Evolutionary conservation across 1,140 invertebrate species (phyloP).

Genomic region (Achroia grisella): DNA sequence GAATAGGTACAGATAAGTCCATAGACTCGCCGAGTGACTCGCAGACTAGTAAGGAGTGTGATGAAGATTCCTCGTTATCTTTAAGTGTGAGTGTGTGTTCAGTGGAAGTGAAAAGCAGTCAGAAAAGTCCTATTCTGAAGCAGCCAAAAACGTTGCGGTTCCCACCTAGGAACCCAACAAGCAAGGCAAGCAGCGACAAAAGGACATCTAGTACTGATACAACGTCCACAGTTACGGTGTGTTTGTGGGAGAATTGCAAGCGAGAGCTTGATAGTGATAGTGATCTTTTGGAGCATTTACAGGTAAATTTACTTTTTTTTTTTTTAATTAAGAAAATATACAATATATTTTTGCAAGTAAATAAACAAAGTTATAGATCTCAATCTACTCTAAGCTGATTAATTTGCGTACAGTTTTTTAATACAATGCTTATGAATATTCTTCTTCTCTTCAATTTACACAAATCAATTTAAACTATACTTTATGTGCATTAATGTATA

Average conservation of each 20-base stretch:
- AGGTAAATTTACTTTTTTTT: conserved; percentile 76
- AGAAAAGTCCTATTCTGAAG: conserved; percentile 81
- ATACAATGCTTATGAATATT: too few relatives aligned
- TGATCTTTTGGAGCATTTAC: conserved; percentile 91
- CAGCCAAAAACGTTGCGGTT: conserved; percentile 86
- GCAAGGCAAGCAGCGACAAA: conserved; percentile 37
- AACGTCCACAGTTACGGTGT: conserved; percentile 68
- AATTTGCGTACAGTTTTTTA: too few relatives aligned
- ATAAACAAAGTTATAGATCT: too few relatives aligned
- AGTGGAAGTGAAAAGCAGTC: conserved; percentile 43
- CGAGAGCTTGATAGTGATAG: conserved; percentile 83
- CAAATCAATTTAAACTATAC: too few relatives aligned
- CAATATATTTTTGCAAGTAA: too few relatives aligned
- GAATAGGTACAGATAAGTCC: conserved; percentile 65
- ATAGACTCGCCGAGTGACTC: conserved; percentile 67
- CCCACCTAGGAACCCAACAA: conserved; percentile 68
- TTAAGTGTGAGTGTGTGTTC: conserved; percentile 64
- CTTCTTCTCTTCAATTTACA: too few relatives aligned
- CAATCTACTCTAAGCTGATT: too few relatives aligned
- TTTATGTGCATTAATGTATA: too few relatives aligned
- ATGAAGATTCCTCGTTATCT: conserved; percentile 66
- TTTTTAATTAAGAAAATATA: background rate
- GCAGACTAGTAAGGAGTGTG: conserved; percentile 67
- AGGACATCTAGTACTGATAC: conserved; percentile 50
- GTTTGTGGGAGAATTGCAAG: conserved; percentile 91